Percentiles rank a stretch among this genome's conserved stretches.
Conservation (phyloP, 2,797 vertebrate species). For the Gephyroberyx darwinii region DNA sequence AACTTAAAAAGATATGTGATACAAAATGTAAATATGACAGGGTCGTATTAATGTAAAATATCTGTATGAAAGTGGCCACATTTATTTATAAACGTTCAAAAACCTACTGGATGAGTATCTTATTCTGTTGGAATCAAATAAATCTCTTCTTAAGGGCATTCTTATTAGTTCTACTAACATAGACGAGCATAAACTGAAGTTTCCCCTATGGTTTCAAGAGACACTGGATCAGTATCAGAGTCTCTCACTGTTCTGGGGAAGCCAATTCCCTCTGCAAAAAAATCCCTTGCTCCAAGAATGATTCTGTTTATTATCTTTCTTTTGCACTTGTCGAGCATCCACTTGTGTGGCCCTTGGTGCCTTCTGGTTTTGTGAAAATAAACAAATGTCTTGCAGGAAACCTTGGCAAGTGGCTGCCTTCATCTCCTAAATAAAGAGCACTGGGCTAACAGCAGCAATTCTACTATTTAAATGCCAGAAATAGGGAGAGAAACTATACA, state of each 20-base stretch:
- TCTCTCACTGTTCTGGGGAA: background rate
- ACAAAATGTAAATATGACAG: background rate
- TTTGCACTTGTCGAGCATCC: constrained; percentile 54
- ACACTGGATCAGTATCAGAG: background rate
- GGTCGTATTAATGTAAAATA: too few species aligned
- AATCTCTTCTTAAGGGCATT: background rate
- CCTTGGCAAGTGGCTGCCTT: constrained; percentile 36
- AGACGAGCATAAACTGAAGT: too few species aligned
- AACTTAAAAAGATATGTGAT: background rate
- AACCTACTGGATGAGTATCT: background rate
- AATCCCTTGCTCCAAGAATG: constrained; percentile 25
- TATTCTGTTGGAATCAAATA: background rate
- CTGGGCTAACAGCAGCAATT: constrained; percentile 5
- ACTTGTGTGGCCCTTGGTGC: constrained; percentile 58
- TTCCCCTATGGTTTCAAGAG: background rate
- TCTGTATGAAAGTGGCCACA: background rate
- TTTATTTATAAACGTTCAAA: background rate
- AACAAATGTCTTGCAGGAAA: constrained; percentile 52
- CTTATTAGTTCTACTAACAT: background rate
- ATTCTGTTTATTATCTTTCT: constrained; percentile 59
- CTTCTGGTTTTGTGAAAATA: constrained; percentile 58
- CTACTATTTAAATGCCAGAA: background rate
- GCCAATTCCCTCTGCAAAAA: constrained; percentile 10
- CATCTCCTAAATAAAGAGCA: constrained; percentile 43
- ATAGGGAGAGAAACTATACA: background rate